Conservation (phyloP, 2,113 vertebrate genomes). For the Chamaetylas fuelleborni region DNA sequence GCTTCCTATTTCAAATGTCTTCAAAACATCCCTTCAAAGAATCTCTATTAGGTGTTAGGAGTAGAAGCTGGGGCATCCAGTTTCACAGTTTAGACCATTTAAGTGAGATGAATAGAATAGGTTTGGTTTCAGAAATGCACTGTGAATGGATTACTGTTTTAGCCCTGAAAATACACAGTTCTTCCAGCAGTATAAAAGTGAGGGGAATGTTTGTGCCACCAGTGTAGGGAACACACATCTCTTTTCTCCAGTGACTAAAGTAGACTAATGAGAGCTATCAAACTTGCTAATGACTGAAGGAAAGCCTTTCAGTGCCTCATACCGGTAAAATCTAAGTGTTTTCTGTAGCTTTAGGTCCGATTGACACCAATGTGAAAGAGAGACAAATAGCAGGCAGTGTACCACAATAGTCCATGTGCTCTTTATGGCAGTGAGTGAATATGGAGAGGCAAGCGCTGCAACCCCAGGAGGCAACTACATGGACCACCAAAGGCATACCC, state of each 20-base stretch:
- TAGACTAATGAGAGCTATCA: constrained; percentile 19
- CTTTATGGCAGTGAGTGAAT: background rate
- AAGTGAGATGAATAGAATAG: constrained; percentile 34
- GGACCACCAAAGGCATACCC: background rate
- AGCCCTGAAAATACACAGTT: constrained; percentile 26
- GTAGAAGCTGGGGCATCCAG: constrained; percentile 43
- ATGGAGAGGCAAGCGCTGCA: background rate
- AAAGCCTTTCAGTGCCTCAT: background rate
- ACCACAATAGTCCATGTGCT: background rate
- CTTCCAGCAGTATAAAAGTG: constrained; percentile 8
- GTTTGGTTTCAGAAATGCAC: background rate
- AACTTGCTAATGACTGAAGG: constrained; percentile 1
- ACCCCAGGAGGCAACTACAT: background rate
- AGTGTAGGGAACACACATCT: constrained; percentile 34
- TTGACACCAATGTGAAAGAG: background rate
- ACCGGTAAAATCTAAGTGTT: background rate
- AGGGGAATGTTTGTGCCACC: background rate
- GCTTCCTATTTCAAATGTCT: constrained; percentile 58
- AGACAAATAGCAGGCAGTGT: background rate
- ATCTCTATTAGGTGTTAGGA: constrained; percentile 58
- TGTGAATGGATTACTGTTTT: constrained; percentile 53
- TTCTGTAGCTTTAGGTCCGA: background rate
- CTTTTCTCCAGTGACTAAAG: constrained; percentile 2
- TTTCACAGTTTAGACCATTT: constrained; percentile 51
- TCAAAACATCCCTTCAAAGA: constrained; percentile 57